Percentiles rank a stretch among this genome's conserved stretches.
These are phyloP conservation scores for Scolopax rusticola DNA, from an alignment of 2,797 vertebrate species.

Conservation along the genomic window DNA sequence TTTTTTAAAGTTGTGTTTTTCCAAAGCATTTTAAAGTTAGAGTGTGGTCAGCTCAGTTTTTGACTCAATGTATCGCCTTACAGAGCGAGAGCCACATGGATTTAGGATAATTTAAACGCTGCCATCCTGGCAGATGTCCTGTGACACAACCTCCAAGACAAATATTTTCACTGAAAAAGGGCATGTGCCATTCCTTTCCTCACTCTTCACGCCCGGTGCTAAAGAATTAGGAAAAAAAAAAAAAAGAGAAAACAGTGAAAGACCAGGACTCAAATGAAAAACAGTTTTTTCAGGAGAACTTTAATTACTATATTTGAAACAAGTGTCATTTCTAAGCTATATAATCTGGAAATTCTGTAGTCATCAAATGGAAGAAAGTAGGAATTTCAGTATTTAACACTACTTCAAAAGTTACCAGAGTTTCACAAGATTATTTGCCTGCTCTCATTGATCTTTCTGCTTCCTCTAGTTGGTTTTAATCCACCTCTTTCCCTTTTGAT, in stretches of 20 bases:
- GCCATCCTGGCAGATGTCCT: neutral
- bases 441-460: neutral
- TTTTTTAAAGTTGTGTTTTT: neutral
- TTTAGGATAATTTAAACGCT: neutral
- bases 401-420: neutral
- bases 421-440: neutral
- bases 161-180: conserved; percentile 13
- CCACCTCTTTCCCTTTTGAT: neutral
- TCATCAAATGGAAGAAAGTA: neutral
- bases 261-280: neutral
- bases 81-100: neutral
- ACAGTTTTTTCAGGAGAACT: neutral
- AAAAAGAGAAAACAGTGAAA: neutral
- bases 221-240: neutral
- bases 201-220: neutral
- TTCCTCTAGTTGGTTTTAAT: neutral
- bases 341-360: neutral
- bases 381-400: neutral
- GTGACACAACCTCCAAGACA: neutral
- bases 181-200: neutral
- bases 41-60: neutral
- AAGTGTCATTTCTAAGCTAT: neutral
- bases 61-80: neutral
- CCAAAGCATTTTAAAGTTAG: neutral
- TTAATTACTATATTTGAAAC: neutral